phyloP scores from a whole-genome alignment of 2,797 vertebrate species.

The Myiotriccus ornatus region DNA sequence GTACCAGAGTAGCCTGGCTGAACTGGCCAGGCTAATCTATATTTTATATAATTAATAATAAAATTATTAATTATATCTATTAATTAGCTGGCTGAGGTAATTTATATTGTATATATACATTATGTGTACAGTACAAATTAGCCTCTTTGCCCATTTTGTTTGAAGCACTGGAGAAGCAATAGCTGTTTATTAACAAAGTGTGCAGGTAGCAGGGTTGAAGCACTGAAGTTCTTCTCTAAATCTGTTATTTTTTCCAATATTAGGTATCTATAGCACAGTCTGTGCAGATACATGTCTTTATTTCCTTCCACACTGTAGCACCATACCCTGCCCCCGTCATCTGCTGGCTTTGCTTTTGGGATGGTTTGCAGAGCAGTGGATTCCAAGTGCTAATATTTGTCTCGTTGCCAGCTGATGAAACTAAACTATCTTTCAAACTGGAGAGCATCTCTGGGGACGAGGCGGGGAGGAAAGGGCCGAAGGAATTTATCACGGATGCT shows the following conservation, averaged over 20 bases:
- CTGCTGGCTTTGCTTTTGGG: not conserved
- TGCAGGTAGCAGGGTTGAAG: not conserved
- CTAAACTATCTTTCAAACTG: not conserved
- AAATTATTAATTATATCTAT: too few relatives aligned
- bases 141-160: not conserved
- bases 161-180: not conserved
- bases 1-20: too few relatives aligned
- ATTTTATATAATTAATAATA: too few relatives aligned
- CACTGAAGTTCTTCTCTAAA: not conserved
- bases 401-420: not conserved
- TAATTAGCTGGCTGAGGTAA: too few relatives aligned
- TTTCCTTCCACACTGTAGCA: not conserved
- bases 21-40: not conserved
- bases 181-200: not conserved
- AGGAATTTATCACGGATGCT: not conserved
- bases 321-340: not conserved
- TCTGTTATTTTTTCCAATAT: not conserved
- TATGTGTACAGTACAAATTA: too few relatives aligned
- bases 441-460: not conserved
- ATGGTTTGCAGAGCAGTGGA: not conserved
- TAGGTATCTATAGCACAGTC: rapidly evolving
- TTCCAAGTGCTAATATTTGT: not conserved
- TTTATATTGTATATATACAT: too few relatives aligned
- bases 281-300: not conserved
- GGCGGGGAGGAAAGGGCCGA: not conserved